Percentiles rank a stretch among this genome's conserved stretches.
These are phyloP conservation scores for Drosophila atripex DNA, from an alignment of 2,888 invertebrate species.

Conservation along the genomic window DNA sequence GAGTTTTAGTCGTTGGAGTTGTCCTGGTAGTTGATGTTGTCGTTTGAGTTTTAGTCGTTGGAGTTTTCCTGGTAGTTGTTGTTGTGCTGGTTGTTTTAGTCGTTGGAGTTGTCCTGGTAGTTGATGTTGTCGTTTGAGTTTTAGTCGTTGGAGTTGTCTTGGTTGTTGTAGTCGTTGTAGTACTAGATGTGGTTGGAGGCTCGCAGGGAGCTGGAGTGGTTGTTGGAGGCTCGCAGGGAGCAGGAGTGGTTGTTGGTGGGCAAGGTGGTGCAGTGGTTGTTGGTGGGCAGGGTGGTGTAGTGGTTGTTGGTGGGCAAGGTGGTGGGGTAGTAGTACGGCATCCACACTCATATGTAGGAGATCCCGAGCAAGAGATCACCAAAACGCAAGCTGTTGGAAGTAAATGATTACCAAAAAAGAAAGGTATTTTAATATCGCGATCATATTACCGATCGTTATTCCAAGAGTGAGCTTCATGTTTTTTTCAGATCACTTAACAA, in stretches of 20 bases:
- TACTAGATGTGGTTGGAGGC: not conserved
- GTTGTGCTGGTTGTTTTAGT: not conserved
- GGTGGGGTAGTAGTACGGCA: not conserved
- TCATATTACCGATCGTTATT: slow-evolving; percentile 15
- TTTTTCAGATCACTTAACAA: not conserved
- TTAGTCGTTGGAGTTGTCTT: not conserved
- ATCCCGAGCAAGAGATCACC: slow-evolving; percentile 8
- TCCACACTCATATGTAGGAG: not conserved
- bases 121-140: no score
- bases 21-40: not conserved
- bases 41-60: no score
- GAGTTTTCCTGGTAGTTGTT: not conserved
- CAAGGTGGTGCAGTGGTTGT: not conserved
- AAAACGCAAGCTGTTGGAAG: slow-evolving; percentile 7
- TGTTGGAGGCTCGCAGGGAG: not conserved
- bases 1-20: no score
- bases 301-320: not conserved
- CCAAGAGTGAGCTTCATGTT: slow-evolving; percentile 17
- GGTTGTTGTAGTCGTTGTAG: not conserved
- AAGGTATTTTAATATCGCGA: not conserved
- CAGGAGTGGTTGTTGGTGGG: not conserved
- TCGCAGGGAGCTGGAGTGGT: not conserved
- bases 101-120: no score
- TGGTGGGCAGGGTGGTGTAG: not conserved
- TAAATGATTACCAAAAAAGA: not conserved